A percentile compares a stretch with the other conserved stretches of the same genome.
Evolutionary conservation across 2,797 vertebrate genomes (phyloP).

Genomic region (Mormyrops attenuatus): DNA sequence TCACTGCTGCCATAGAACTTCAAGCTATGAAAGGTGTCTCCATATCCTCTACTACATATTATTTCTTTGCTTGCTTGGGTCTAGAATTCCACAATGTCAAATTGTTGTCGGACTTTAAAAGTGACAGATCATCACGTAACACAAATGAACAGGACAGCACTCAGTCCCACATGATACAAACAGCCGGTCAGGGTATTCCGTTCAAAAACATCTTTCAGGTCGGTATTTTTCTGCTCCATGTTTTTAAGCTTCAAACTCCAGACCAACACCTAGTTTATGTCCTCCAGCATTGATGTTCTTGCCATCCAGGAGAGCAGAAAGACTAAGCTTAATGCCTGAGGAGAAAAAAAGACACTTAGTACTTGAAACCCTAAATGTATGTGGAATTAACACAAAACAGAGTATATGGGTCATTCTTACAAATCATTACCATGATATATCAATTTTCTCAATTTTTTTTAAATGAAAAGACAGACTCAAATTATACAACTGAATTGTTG

Average conservation of each 20-base stretch:
- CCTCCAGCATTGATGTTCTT: conserved; percentile 92
- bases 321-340: conserved; percentile 86
- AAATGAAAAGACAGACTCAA: neutral
- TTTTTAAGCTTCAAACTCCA: conserved; percentile 88
- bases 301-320: conserved; percentile 90
- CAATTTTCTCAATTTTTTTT: neutral
- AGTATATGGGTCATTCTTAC: neutral
- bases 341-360: neutral
- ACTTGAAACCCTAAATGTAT: neutral
- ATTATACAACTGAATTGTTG: neutral
- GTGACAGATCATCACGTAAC: conserved; percentile 46
- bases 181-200: conserved; percentile 73
- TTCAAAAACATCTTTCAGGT: conserved; percentile 65
- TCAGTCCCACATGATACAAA: conserved; percentile 70
- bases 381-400: neutral
- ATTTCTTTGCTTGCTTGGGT: conserved; percentile 23
- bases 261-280: conserved; percentile 90
- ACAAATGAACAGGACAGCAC: conserved; percentile 56
- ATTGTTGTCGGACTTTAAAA: conserved; percentile 61
- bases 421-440: neutral
- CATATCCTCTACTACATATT: conserved; percentile 34
- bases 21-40: neutral
- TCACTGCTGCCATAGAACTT: neutral
- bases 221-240: conserved; percentile 42
- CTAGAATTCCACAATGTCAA: conserved; percentile 42